These are phyloP conservation scores for Myotis yumanensis DNA, from an alignment of 2,113 vertebrate genomes.

Conservation along the genomic window DNA sequence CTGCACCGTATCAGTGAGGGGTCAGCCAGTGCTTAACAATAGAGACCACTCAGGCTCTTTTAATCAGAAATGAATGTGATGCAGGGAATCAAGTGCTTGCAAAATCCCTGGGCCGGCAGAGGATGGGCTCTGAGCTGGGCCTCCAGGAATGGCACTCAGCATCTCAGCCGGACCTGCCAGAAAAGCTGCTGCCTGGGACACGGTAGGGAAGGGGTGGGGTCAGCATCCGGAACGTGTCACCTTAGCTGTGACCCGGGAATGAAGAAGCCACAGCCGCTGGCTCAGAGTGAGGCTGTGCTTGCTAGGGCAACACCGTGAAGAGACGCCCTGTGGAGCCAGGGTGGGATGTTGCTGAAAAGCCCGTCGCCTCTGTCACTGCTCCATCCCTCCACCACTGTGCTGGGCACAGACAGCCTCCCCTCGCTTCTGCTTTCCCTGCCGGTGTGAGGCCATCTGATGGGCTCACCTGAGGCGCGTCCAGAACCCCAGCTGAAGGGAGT, in stretches of 20 bases:
- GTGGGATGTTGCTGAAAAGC: neutral
- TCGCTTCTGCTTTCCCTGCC: neutral
- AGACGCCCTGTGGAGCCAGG: neutral
- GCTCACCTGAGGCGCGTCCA: neutral
- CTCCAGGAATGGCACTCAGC: neutral
- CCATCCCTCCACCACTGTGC: neutral
- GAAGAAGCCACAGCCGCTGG: neutral
- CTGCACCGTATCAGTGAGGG: slow-evolving; percentile 6
- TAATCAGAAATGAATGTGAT: neutral
- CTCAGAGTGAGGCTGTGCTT: neutral
- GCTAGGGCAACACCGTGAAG: neutral
- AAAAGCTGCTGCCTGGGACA: neutral
- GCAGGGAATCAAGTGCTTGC: neutral
- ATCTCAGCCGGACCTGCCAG: neutral
- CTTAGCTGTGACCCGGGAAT: neutral
- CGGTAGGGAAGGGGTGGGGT: neutral
- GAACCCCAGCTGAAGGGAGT: neutral
- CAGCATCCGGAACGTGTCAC: no score
- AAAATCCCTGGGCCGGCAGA: neutral
- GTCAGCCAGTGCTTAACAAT: slow-evolving; percentile 28
- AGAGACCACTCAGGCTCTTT: neutral
- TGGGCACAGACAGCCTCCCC: neutral
- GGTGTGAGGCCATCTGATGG: neutral
- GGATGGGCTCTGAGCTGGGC: neutral
- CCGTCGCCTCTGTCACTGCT: neutral